phyloP scores from a whole-genome alignment of 2,113 vertebrate species.

The Sinocyclocheilus maitianheensis region DNA sequence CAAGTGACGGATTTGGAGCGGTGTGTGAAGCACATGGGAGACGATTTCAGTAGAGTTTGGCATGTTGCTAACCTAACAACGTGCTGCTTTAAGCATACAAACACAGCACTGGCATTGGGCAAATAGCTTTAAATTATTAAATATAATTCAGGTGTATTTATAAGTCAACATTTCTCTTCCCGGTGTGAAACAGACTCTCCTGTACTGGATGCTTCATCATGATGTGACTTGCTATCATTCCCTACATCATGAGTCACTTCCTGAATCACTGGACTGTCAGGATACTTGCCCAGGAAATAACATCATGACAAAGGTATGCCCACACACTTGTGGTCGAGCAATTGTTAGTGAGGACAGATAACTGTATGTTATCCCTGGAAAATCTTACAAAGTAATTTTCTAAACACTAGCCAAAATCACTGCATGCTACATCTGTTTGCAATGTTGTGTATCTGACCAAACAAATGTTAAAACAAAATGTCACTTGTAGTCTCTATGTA shows the following conservation, averaged over 20 bases:
- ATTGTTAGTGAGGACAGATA: neutral
- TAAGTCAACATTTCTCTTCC: neutral
- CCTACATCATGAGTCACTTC: conserved; percentile 20
- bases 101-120: neutral
- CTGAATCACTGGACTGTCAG: conserved; percentile 44
- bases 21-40: neutral
- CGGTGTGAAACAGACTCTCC: neutral
- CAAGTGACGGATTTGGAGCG: conserved; percentile 1
- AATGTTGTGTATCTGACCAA: neutral
- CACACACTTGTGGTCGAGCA: neutral
- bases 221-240: conserved; percentile 31
- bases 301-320: neutral
- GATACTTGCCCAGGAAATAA: conserved; percentile 50
- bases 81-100: neutral
- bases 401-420: neutral
- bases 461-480: neutral
- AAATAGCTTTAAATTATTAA: neutral
- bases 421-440: neutral
- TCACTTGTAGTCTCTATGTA: too few relatives aligned
- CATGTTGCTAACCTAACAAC: neutral
- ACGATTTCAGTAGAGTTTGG: neutral
- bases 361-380: neutral
- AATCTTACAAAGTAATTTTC: neutral
- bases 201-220: neutral
- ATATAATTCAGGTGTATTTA: neutral